phyloP scores from a whole-genome alignment of 2,113 vertebrate genomes.

The Zapornia atra region DNA sequence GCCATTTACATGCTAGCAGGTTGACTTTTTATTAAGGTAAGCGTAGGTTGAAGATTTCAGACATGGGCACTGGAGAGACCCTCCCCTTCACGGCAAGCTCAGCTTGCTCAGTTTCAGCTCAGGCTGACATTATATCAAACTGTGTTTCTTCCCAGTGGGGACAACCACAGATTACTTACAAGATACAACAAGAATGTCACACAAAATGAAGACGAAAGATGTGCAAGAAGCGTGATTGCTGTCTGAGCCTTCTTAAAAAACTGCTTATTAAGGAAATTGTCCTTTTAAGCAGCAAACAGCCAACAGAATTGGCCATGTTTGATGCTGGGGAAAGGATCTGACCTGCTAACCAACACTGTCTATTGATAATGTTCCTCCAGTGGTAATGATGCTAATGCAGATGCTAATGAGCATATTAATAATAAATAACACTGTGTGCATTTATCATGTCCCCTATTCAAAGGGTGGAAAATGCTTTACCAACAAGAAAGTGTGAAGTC shows the following conservation, averaged over 20 bases:
- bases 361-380: not conserved
- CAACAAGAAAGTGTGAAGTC: not conserved
- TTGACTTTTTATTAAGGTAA: constrained; percentile 39
- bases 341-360: not conserved
- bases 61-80: not conserved
- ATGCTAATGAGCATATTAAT: not conserved
- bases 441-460: not conserved
- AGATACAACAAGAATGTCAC: not conserved
- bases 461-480: not conserved
- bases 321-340: not conserved
- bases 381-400: not conserved
- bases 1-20: not conserved
- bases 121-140: constrained; percentile 28
- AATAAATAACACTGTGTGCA: not conserved
- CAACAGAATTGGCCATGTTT: not conserved
- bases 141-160: not conserved
- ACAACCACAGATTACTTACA: constrained; percentile 48
- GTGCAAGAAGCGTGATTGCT: not conserved
- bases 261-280: not conserved
- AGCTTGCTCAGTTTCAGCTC: not conserved
- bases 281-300: not conserved
- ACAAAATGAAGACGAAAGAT: not conserved
- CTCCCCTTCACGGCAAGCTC: not conserved
- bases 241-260: constrained; percentile 12
- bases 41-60: not conserved